Evolutionary conservation across 1,140 invertebrate genomes (phyloP), one percentile per base, ranked within the genome.

Genomic region (Achroia grisella): DNA sequence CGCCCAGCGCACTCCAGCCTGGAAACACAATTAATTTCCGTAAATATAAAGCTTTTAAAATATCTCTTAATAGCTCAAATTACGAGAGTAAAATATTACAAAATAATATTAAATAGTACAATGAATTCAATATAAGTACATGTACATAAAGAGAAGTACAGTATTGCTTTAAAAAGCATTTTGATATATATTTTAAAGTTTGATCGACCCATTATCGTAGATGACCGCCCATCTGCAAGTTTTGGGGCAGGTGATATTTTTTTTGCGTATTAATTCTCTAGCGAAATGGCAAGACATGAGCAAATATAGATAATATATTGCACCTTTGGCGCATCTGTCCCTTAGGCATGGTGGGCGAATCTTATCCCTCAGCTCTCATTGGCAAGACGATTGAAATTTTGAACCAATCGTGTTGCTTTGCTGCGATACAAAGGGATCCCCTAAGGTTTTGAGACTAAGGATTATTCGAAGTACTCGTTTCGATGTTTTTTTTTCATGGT

Each of bases 241-340:
- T 23, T 23, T 23, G 2, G 17, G 55, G 62, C 61, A 64, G 64
- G 56, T 64, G 58, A 45, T 56, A 33, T 47, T 53, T 23, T 55
- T 50, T 37, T 47, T 15, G n/a, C 40, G 12, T 15, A 28, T 48
- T 64, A 56, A 66, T 64, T 60, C 62, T 34, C 29, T 45, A 51
- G 46, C 39, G 57, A 64, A 56, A 70, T 61, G 53, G 45, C 48
- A 52, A 42, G 58, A 52, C 50, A 46, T 43, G 37, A 46, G 52
- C 52, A 67, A 77, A 68, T 39, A 64, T 36, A 41, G 63, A 67
- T 70, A 66, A 56, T 59, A 56, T 28, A 53, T 62, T 68, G 47
- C 71, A 74, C 56, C 66, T 72, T 79, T 62, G 54, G 37, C 61
- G 59, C 72, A 79, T 74, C 72, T 79, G 75, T 58, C 65, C 48